Evolutionary conservation across 2,797 vertebrate genomes (phyloP).

Genomic region (Galago senegalensis): DNA sequence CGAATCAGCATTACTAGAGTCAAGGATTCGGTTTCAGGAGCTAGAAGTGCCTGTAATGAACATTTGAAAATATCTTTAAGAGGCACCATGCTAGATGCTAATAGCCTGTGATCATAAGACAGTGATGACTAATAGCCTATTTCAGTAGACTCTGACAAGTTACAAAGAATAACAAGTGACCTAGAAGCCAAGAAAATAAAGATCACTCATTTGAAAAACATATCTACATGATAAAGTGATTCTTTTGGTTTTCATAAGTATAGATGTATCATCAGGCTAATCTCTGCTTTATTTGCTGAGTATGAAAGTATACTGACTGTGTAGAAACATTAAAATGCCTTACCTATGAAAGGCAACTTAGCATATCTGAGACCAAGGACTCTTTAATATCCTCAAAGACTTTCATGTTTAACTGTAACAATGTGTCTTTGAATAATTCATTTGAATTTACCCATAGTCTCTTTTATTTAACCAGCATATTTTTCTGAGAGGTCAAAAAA

Average conservation of each 20-base stretch:
- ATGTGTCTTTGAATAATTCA: not conserved
- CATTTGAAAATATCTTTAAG: not conserved
- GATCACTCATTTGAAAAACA: not conserved
- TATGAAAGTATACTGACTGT: constrained; percentile 52
- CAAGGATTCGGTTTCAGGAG: not conserved
- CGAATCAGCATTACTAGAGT: not conserved
- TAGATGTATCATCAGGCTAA: not conserved
- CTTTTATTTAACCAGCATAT: too few species aligned
- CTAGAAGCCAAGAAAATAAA: not conserved
- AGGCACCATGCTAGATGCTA: not conserved
- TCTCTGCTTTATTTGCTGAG: not conserved
- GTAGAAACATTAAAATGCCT: constrained; percentile 6
- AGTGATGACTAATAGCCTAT: not conserved
- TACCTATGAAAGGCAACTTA: not conserved
- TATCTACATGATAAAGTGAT: not conserved
- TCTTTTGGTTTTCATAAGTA: not conserved
- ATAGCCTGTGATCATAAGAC: not conserved
- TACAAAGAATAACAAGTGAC: not conserved
- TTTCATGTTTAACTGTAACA: not conserved
- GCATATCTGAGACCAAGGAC: not conserved
- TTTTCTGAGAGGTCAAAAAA: not conserved
- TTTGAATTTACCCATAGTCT: not conserved
- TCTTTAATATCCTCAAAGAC: not conserved
- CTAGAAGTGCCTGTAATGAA: not conserved
- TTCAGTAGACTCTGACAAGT: not conserved